Percentiles rank a stretch among this genome's conserved stretches.
phyloP scores from a whole-genome alignment of 2,113 vertebrate genomes.

The Amblyopsis rosae region DNA sequence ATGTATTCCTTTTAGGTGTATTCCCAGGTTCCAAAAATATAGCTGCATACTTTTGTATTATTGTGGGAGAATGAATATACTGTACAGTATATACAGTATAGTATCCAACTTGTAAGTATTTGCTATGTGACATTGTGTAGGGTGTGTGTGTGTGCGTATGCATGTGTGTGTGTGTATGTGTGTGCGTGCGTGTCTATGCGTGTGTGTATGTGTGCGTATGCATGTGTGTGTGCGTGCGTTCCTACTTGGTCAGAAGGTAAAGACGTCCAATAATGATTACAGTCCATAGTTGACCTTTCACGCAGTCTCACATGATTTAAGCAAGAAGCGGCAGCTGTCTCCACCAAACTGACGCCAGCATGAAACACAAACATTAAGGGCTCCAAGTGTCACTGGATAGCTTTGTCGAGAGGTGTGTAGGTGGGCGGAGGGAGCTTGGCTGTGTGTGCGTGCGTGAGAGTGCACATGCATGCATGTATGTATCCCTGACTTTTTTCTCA shows the following conservation, averaged over 20 bases:
- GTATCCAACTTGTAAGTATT: too few relatives aligned
- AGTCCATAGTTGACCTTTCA: constrained; percentile 40
- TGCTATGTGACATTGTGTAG: neutral
- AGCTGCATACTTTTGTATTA: too few relatives aligned
- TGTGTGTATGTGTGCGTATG: neutral
- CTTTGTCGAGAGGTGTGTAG: constrained; percentile 38
- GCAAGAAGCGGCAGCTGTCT: constrained; percentile 51
- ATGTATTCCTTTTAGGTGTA: too few relatives aligned
- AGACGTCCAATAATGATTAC: constrained; percentile 49
- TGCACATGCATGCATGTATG: constrained; percentile 26
- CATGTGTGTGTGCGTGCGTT: neutral
- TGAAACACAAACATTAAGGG: constrained; percentile 41
- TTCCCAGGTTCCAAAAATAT: too few relatives aligned
- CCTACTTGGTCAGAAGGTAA: neutral
- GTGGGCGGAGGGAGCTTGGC: constrained; percentile 15
- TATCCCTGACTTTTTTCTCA: constrained; percentile 39
- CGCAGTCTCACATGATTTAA: constrained; percentile 32
- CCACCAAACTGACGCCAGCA: constrained; percentile 30
- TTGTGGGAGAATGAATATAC: too few relatives aligned
- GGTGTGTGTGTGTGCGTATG: neutral
- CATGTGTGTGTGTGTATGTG: neutral
- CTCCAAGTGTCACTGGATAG: constrained; percentile 43
- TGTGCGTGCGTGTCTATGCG: neutral
- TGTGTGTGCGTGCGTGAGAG: constrained; percentile 24
- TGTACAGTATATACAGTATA: too few relatives aligned